Conservation (phyloP, 2,888 invertebrate genomes). For the Netelia fuscicornis region DNA sequence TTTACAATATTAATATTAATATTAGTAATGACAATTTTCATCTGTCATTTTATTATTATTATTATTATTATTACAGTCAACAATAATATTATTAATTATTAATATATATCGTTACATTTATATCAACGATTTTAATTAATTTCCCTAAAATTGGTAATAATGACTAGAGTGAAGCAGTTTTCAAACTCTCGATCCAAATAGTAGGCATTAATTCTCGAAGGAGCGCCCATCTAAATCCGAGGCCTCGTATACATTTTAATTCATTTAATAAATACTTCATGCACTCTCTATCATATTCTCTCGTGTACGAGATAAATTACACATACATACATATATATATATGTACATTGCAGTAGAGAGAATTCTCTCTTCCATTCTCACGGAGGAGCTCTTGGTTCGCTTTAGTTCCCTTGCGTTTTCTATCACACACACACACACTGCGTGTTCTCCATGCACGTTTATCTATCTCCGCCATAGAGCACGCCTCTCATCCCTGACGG, state of each 20-base stretch:
- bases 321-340: not conserved
- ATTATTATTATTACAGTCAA: no score
- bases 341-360: constrained; percentile 14
- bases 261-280: constrained; percentile 13
- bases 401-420: constrained; percentile 19
- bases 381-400: constrained; percentile 1
- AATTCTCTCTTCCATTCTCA: constrained; percentile 22
- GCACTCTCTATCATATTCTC: not conserved
- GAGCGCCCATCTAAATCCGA: not conserved
- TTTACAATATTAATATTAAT: no score
- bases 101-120: no score
- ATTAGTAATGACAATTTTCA: no score
- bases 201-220: not conserved
- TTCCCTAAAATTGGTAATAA: not conserved
- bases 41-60: no score
- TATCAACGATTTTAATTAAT: not conserved
- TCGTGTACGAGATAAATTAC: constrained; percentile 5
- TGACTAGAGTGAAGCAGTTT: not conserved
- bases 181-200: not conserved
- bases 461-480: constrained; percentile 7
- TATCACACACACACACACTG: not conserved
- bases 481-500: constrained; percentile 44
- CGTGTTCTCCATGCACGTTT: not conserved
- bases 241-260: constrained; percentile 2
- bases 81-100: no score